Base-by-base conservation (phyloP, 2,888 invertebrate genomes). In the Cremastinae sp. region DNA sequence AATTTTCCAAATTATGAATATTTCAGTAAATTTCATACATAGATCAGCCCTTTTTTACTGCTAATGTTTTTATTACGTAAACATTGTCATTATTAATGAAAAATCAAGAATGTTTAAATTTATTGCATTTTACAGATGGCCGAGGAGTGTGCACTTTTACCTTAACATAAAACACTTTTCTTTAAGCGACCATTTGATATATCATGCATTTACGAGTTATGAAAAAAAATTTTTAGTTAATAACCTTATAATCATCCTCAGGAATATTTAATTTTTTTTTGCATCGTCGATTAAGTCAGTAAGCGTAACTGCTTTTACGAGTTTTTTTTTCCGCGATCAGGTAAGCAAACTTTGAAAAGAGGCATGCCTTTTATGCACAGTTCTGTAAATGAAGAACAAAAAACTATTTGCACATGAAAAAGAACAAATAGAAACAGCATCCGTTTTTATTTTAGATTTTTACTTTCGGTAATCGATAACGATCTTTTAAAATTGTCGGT, bases 171-270 rank as follows among this genome's bases (percentile, higher is more conserved):
- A 22, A 38, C 22, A 34, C 9, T 56, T 43, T 58, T 65, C 41
- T 16, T 58, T n/a, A n/a, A 20, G 41, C 12, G 7, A 20, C n/a
- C 22, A n/a, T 9, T 5, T 14, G 14, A 14, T 22, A 14, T 41
- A 22, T 20, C 22, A 9, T 38, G 38, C 10, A 36, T 8, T 18
- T 12, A 12, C 12, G 22, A 22, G 3, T 22, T 7, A 58, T 58
- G n/a, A 8, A 41, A 38, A 8, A 16, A 43, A 43, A 36, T 16
- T 38, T 5, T 14, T 10, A 59, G 7, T 14, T 41, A 34, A 20
- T 62, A 53, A 71, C 71, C 54, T 71, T 53, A 41, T 71, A 71
- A 8, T 12, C 45, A 54, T 51, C 62, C 18, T 54, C 62, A 38
- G 47, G 18, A 14, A 71, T 53, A 10, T 64, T 18, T 10, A 71